phyloP scores from a whole-genome alignment of 1,140 invertebrate species.

The Stegodyphus mimosarum region DNA sequence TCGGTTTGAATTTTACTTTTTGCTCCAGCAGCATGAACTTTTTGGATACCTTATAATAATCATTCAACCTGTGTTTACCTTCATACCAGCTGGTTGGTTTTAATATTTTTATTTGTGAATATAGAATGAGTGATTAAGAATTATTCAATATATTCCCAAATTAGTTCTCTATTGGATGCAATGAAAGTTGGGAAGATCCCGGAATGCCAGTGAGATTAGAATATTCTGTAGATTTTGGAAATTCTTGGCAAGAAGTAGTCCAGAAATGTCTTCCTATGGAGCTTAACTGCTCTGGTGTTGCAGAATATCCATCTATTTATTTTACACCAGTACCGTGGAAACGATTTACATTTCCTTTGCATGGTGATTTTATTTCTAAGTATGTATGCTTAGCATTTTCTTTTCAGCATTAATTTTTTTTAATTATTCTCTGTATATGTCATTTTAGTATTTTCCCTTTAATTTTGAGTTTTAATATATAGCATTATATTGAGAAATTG shows the following conservation, averaged over 20 bases:
- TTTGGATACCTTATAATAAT: too few relatives aligned
- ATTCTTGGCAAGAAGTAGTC: constrained; percentile 67
- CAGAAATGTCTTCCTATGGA: constrained; percentile 64
- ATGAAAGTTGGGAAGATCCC: constrained; percentile 59
- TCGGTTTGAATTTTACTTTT: too few relatives aligned
- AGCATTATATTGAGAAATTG: too few relatives aligned
- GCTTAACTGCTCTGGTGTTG: constrained; percentile 65
- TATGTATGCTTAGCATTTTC: constrained; percentile 51
- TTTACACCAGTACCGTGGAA: constrained; percentile 66
- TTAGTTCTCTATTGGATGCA: constrained; percentile 56
- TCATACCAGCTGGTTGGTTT: not conserved
- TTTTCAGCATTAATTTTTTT: not conserved
- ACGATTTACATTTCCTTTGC: constrained; percentile 66
- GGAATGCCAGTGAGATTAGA: constrained; percentile 66
- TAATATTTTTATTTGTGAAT: not conserved
- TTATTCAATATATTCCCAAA: not conserved
- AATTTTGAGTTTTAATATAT: too few relatives aligned
- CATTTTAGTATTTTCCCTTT: too few relatives aligned
- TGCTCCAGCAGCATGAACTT: too few relatives aligned
- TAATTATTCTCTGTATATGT: too few relatives aligned
- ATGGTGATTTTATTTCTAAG: constrained; percentile 67
- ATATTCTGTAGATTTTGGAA: constrained; percentile 69
- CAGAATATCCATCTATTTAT: constrained; percentile 64
- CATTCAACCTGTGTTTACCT: too few relatives aligned
- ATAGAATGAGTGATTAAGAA: not conserved